A percentile compares a stretch with the other conserved stretches of the same genome.
Conservation (phyloP, 2,113 vertebrate genomes). For the Eulacestoma nigropectus region DNA sequence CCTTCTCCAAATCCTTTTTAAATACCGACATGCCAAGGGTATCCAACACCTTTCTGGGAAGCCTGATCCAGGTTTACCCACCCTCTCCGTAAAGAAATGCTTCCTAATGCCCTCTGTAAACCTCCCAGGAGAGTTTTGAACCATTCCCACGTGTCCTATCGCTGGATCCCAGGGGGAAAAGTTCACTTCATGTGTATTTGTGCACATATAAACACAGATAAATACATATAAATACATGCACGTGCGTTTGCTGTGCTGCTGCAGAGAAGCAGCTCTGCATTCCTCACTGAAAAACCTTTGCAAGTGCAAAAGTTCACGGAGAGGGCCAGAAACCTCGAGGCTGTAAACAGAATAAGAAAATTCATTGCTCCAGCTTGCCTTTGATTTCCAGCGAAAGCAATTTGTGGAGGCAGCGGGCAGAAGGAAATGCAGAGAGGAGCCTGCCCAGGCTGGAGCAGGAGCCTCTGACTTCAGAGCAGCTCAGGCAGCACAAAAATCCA, state of each 20-base stretch:
- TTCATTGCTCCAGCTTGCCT: neutral
- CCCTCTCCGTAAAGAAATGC: rapidly evolving
- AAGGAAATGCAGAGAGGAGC: neutral
- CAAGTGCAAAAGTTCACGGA: neutral
- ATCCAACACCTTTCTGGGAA: neutral
- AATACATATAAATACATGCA: no score
- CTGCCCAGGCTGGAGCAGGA: neutral
- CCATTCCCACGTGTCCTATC: rapidly evolving
- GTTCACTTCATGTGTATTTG: neutral
- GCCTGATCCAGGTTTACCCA: neutral
- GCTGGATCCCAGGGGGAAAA: neutral
- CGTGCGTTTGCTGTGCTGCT: neutral
- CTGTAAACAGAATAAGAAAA: neutral
- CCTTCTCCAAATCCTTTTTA: neutral
- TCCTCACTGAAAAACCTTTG: neutral
- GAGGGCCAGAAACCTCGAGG: neutral
- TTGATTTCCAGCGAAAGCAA: neutral
- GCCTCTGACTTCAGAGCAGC: neutral
- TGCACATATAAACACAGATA: neutral
- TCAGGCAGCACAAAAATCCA: neutral
- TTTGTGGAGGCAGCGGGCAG: neutral
- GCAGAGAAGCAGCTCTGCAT: neutral
- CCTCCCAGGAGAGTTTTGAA: neutral
- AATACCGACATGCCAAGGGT: rapidly evolving
- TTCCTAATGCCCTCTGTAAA: neutral